A percentile compares a stretch with the other conserved stretches of the same genome.
phyloP scores from a whole-genome alignment of 2,797 vertebrate species.

The Ambastaia sidthimunki region DNA sequence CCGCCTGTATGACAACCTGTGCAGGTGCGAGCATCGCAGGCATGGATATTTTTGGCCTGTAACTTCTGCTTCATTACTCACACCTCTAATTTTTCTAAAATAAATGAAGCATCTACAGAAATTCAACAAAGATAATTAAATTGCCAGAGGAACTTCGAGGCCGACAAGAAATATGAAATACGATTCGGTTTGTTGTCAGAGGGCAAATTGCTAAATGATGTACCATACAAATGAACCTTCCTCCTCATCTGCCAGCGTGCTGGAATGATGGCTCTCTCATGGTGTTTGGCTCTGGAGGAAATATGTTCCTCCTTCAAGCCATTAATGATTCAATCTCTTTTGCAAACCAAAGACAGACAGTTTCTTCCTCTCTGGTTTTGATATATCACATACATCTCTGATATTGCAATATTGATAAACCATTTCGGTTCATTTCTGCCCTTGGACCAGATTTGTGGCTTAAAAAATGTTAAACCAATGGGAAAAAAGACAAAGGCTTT shows the following conservation, averaged over 20 bases:
- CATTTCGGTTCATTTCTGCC: slow-evolving; percentile 27
- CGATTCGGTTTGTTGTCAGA: slow-evolving; percentile 59
- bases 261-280: slow-evolving; percentile 55
- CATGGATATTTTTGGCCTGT: slow-evolving; percentile 43
- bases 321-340: slow-evolving; percentile 57
- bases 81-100: slow-evolving; percentile 55
- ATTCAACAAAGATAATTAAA: slow-evolving; percentile 63
- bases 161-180: slow-evolving; percentile 61
- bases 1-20: not conserved
- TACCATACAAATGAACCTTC: slow-evolving; percentile 61
- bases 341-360: slow-evolving; percentile 42
- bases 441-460: not conserved
- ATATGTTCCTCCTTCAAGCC: slow-evolving; percentile 49
- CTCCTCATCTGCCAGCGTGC: slow-evolving; percentile 55
- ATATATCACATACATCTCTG: slow-evolving; percentile 44
- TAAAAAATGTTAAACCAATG: slow-evolving; percentile 23
- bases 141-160: slow-evolving; percentile 58
- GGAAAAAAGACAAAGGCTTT: not conserved
- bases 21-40: slow-evolving; percentile 15
- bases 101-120: slow-evolving; percentile 59
- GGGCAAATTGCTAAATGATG: slow-evolving; percentile 62
- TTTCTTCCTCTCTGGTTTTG: slow-evolving; percentile 44
- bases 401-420: slow-evolving; percentile 39
- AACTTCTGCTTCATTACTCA: slow-evolving; percentile 56
- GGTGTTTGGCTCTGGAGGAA: slow-evolving; percentile 53